These are phyloP conservation scores for Hartigia nigra DNA, from an alignment of 2,888 invertebrate species.

Conservation along the genomic window DNA sequence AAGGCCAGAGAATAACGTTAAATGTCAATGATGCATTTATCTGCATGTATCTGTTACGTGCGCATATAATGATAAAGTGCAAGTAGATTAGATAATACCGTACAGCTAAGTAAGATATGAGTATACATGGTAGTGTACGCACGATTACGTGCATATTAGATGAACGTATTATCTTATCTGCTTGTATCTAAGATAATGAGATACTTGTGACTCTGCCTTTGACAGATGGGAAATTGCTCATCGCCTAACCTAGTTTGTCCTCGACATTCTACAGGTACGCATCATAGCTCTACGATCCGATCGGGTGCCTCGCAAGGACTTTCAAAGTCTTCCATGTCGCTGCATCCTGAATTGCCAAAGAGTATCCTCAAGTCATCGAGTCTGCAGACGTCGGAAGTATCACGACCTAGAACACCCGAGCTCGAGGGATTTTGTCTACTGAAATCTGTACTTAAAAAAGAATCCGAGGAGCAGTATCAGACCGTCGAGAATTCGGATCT, in stretches of 20 bases:
- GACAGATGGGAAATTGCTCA: neutral
- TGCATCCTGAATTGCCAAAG: conserved; percentile 33
- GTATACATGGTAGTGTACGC: neutral
- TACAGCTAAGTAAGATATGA: neutral
- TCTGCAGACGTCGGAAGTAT: neutral
- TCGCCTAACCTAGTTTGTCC: conserved; percentile 2
- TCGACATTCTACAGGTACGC: conserved; percentile 1
- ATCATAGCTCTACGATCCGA: neutral
- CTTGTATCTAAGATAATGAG: neutral
- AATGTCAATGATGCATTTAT: neutral
- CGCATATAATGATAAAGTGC: neutral
- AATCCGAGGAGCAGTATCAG: conserved; percentile 35
- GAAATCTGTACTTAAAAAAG: conserved; percentile 46
- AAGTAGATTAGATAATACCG: neutral
- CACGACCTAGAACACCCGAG: conserved; percentile 34
- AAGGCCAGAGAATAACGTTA: neutral
- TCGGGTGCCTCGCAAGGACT: neutral
- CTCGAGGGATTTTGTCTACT: conserved; percentile 37
- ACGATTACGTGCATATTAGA: neutral
- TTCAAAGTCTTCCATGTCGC: neutral
- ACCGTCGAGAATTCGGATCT: conserved; percentile 27
- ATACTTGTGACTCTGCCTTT: neutral
- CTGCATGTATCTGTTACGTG: neutral
- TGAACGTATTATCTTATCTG: neutral
- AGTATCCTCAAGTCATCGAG: conserved; percentile 43